A percentile compares a stretch with the other conserved stretches of the same genome.
Evolutionary conservation across 2,113 vertebrate species (phyloP).

Genomic region (Solenodon paradoxus): DNA sequence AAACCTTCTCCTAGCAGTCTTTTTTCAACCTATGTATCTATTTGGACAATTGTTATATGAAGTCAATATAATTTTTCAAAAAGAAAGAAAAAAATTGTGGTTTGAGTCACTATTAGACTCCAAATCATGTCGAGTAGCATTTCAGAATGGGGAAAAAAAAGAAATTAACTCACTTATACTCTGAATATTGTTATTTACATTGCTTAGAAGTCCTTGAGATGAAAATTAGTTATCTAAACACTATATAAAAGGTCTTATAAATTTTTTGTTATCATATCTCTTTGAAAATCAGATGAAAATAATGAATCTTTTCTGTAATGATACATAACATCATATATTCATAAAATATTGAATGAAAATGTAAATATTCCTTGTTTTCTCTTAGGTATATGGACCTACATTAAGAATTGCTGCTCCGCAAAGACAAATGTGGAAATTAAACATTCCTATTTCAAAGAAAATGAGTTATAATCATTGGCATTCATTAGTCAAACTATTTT

Average conservation of each 20-base stretch:
- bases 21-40: not conserved
- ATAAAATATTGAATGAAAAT: slow-evolving; percentile 9
- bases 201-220: not conserved
- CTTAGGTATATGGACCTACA: not conserved
- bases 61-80: not conserved
- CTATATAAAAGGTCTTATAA: not conserved
- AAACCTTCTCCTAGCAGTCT: not conserved
- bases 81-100: not conserved
- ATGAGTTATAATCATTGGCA: not conserved
- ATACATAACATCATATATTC: not conserved
- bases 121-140: not conserved
- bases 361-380: not conserved
- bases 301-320: not conserved
- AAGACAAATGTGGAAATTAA: not conserved
- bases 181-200: not conserved
- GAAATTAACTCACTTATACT: not conserved
- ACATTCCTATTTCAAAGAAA: not conserved
- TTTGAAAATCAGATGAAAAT: not conserved
- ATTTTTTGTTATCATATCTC: not conserved
- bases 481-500: slow-evolving; percentile 10
- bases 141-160: not conserved
- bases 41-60: not conserved
- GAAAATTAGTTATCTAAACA: not conserved
- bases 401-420: not conserved
- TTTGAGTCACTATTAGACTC: not conserved